Percentiles rank a stretch among this genome's conserved stretches.
Evolutionary conservation across 2,797 vertebrate genomes (phyloP).

Genomic region (Pangasius macronema): DNA sequence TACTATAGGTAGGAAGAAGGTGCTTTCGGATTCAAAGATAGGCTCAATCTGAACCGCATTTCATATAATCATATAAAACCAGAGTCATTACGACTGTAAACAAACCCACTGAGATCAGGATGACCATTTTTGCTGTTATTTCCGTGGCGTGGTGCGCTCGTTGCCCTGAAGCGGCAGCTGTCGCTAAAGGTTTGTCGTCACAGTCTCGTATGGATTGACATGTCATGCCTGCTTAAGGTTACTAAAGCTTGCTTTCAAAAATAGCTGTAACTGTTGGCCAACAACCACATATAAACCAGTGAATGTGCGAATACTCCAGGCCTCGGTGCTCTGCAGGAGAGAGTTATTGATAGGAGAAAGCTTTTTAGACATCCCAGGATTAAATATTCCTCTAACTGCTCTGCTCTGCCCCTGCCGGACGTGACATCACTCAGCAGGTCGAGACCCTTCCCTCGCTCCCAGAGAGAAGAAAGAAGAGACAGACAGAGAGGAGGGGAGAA

Average conservation of each 20-base stretch:
- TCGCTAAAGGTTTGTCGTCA: constrained; percentile 10
- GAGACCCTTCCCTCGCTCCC: constrained; percentile 71
- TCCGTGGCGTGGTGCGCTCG: background rate
- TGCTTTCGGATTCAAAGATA: background rate
- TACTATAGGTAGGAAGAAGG: background rate
- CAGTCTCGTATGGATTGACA: background rate
- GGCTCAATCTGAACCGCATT: background rate
- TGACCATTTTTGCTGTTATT: background rate
- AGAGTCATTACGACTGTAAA: background rate
- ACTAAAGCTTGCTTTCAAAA: constrained; percentile 11
- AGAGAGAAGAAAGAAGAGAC: constrained; percentile 46
- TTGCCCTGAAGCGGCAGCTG: constrained; percentile 7
- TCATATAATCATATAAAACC: background rate
- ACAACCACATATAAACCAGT: background rate
- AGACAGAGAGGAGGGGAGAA: constrained; percentile 48
- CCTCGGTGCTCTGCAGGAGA: constrained; percentile 13
- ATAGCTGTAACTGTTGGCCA: constrained; percentile 26
- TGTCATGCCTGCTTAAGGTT: constrained; percentile 14
- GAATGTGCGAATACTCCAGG: background rate
- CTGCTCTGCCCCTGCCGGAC: constrained; percentile 53
- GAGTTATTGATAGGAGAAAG: constrained; percentile 43
- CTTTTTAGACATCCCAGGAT: constrained; percentile 38
- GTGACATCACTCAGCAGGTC: constrained; percentile 71
- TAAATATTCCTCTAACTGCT: constrained; percentile 48
- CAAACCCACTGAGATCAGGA: background rate